Evolutionary conservation across 2,888 invertebrate genomes (phyloP).

Genomic region (Megaustenia siamemsis): DNA sequence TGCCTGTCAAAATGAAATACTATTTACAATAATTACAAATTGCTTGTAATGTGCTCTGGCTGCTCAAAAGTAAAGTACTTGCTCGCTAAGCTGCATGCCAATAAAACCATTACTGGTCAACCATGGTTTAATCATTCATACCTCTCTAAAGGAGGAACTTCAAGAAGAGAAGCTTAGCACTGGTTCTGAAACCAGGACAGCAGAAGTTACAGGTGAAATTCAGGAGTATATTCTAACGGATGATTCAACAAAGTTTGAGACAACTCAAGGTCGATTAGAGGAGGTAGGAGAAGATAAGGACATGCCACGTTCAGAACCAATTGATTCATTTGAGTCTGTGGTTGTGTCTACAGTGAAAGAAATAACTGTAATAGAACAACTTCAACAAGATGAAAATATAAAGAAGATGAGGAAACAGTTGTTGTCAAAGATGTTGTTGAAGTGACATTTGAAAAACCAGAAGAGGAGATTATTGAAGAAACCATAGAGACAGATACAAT

Average conservation of each 20-base stretch:
- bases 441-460: too few relatives aligned
- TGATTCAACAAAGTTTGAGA: neutral
- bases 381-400: too few relatives aligned
- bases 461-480: too few relatives aligned
- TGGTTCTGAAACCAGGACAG: constrained; percentile 48
- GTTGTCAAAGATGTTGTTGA: too few relatives aligned
- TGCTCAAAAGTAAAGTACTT: neutral
- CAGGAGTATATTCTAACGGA: constrained; percentile 59
- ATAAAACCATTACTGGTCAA: neutral
- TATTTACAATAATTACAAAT: neutral
- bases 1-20: neutral
- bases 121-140: constrained; percentile 3
- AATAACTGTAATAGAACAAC: too few relatives aligned
- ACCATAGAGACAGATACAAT: too few relatives aligned
- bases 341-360: constrained; percentile 44
- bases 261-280: constrained; percentile 52
- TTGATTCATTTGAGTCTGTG: constrained; percentile 35
- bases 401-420: too few relatives aligned
- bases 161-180: constrained; percentile 54
- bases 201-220: constrained; percentile 52
- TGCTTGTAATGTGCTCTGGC: constrained; percentile 4
- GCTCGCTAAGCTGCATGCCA: too few relatives aligned
- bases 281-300: constrained; percentile 55
- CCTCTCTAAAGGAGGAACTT: constrained; percentile 46
- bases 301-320: neutral